phyloP scores from a whole-genome alignment of 2,888 invertebrate species.

The Crocallis elinguaria region DNA sequence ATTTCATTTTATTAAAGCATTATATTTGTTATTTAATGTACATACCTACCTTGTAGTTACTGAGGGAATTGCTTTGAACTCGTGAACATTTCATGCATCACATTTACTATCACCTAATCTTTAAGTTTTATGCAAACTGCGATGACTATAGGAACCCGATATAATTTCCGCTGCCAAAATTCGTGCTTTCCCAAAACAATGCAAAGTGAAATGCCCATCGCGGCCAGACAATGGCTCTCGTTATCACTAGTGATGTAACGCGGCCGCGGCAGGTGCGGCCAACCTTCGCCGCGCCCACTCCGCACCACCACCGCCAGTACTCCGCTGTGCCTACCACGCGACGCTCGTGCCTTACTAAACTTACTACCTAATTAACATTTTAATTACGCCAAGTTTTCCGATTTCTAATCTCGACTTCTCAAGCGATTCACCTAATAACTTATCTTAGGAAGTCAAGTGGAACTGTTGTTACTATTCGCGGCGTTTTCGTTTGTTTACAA shows the following conservation, averaged over 20 bases:
- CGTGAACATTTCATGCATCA: too few species aligned
- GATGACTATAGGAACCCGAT: too few species aligned
- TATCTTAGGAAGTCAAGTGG: conserved; percentile 15
- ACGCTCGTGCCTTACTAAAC: conserved; percentile 60
- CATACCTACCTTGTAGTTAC: too few species aligned
- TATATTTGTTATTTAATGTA: too few species aligned
- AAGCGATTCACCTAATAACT: neutral
- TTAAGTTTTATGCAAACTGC: too few species aligned
- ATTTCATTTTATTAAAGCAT: too few species aligned
- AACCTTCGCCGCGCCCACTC: conserved; percentile 33
- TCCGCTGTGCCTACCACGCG: conserved; percentile 63
- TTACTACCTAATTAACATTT: conserved; percentile 26
- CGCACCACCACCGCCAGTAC: conserved; percentile 51
- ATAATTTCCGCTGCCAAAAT: conserved; percentile 13
- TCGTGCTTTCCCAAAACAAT: conserved; percentile 18
- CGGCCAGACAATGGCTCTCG: conserved; percentile 28
- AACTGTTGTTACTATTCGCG: neutral
- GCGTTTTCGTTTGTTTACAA: conserved; percentile 26
- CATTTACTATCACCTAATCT: too few species aligned
- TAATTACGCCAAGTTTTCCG: conserved; percentile 36
- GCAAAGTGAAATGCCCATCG: conserved; percentile 18
- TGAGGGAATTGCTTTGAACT: too few species aligned
- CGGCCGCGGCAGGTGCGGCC: conserved; percentile 24
- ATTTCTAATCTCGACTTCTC: conserved; percentile 13
- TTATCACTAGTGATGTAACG: conserved; percentile 39